Base-by-base conservation (phyloP, 2,888 invertebrate genomes). In the Chrysotoxum bicinctum region DNA sequence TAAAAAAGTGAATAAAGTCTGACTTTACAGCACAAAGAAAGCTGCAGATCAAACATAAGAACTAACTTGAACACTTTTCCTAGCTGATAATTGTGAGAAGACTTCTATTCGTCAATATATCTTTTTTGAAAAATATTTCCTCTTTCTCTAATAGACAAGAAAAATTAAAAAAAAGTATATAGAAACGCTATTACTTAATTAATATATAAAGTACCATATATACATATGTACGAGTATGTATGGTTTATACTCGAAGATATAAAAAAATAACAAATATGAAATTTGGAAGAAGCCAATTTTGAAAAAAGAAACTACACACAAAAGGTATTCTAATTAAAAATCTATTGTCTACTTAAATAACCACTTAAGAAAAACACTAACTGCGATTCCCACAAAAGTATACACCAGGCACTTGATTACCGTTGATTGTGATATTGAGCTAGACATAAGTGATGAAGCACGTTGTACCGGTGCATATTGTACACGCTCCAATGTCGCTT, bases 311-410 rank as follows among this genome's bases (percentile, higher is more conserved):
- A 35, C 16, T 32, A 60, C 52, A 74, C 32, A 30, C 21, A 9
- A 16, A 37, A 74, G 26, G 37, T 45, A 19, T 40, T 26, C 21
- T 40, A n/a, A 16, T 54, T 58, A 35, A 58, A 52, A 58, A 35
- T 43, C 32, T 45, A 40, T 23, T n/a, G 19, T 78, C 87, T 90
- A 90, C 87, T 90, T 89, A 66, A 90, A 89, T 23, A 90, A 82
- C 90, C 90, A 90, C 75, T 91, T 91, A 54, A 91, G 75, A 37
- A 90, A 75, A 54, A 91, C 77, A 85, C 90, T 90, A 73, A 89
- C 78, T 60, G 87, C 72, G 52, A 91, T 87, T 19, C 89, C 90
- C 56, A 90, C 66, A 58, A 91, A 76, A 45, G 89, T 90, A 87
- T 89, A 91, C 40, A 89, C 68, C 43, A 90, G 58, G 35, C 89